Percentiles rank a stretch among this genome's conserved stretches.
Conservation (phyloP, 2,888 invertebrate genomes). For the Spisula solida region DNA sequence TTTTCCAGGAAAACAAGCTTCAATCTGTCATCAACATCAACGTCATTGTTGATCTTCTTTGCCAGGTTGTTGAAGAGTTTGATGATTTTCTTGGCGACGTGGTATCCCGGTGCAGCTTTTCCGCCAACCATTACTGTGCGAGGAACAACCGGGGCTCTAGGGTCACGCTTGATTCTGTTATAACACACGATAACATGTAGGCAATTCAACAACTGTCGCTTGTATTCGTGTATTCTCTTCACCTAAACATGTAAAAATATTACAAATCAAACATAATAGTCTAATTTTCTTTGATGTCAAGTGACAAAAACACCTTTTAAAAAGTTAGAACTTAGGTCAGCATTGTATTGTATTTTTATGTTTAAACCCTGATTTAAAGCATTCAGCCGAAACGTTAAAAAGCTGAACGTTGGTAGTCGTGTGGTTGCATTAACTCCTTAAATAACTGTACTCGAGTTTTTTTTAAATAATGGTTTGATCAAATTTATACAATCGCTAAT, state of each 20-base stretch:
- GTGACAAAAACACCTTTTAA: no score
- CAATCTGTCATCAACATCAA: constrained; percentile 97
- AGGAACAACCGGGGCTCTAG: constrained; percentile 93
- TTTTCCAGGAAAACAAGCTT: constrained; percentile 98
- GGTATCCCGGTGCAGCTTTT: constrained; percentile 98
- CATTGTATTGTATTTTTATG: no score
- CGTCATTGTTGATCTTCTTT: constrained; percentile 98
- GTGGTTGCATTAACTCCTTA: no score
- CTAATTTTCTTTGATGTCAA: no score
- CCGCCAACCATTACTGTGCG: constrained; percentile 97
- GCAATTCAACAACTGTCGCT: constrained; percentile 98
- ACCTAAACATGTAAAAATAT: constrained; percentile 88
- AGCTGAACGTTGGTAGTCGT: no score
- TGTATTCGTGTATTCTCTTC: constrained; percentile 99
- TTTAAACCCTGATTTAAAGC: no score
- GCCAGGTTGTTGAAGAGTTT: constrained; percentile 95
- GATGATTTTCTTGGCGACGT: constrained; percentile 99
- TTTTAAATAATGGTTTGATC: no score
- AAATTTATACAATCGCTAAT: not conserved
- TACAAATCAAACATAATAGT: no score
- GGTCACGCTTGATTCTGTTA: constrained; percentile 97
- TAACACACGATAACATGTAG: constrained; percentile 96
- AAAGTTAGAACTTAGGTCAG: no score
- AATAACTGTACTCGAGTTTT: no score
- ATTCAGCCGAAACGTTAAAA: no score